A percentile compares a stretch with the other conserved stretches of the same genome.
Evolutionary conservation across 2,888 invertebrate species (phyloP).

Genomic region (Crossocerus cetratus): DNA sequence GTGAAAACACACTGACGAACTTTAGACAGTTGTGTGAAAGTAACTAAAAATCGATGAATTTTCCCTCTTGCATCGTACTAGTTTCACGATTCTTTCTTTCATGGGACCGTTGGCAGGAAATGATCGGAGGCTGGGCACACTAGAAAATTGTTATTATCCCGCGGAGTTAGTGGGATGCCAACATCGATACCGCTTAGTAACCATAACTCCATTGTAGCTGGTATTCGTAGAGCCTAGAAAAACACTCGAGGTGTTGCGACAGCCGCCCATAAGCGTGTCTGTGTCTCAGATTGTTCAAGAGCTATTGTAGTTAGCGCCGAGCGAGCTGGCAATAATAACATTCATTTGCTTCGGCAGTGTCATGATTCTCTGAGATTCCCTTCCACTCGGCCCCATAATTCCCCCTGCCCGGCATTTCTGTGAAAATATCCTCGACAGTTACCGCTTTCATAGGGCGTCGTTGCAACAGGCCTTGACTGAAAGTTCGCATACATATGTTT

Average conservation of each 20-base stretch:
- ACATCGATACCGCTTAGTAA: conserved; percentile 49
- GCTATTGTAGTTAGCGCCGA: conserved; percentile 31
- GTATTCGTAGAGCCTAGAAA: conserved; percentile 64
- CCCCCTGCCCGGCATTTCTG: no score
- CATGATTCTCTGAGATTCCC: conserved; percentile 38
- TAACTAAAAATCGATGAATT: no score
- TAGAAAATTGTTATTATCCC: conserved; percentile 48
- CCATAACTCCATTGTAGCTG: conserved; percentile 45
- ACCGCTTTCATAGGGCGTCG: no score
- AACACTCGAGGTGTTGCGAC: conserved; percentile 68
- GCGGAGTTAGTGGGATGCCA: conserved; percentile 39
- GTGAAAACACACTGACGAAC: no score
- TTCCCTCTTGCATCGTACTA: no score
- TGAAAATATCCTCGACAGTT: no score
- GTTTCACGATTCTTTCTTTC: no score
- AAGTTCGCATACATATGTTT: no score
- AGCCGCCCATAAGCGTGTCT: conserved; percentile 64
- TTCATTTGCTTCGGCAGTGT: conserved; percentile 25
- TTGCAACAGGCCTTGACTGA: no score
- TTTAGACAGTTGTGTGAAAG: no score
- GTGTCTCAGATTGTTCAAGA: conserved; percentile 57
- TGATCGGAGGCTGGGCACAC: not conserved
- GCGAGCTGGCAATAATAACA: conserved; percentile 43
- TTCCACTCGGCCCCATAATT: not conserved
- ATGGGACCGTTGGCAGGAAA: not conserved